Percentiles rank a stretch among this genome's conserved stretches.
Evolutionary conservation across 2,797 vertebrate species (phyloP).

Genomic region (Rhynchotus rufescens): DNA sequence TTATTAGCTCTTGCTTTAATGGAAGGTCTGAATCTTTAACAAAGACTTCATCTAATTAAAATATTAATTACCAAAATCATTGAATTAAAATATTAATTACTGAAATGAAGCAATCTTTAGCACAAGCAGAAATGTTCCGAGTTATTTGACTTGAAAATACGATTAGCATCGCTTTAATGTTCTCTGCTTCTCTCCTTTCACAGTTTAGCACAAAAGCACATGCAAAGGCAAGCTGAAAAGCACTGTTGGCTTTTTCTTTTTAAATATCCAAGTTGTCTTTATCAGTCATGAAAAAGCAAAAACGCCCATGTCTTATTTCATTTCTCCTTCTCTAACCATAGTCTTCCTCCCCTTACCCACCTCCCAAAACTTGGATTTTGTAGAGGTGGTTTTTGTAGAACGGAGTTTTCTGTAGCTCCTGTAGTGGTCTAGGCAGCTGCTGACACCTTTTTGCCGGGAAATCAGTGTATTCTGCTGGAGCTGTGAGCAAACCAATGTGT

Average conservation of each 20-base stretch:
- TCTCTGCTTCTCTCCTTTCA: background rate
- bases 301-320: background rate
- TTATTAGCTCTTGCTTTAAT: slow-evolving; percentile 6
- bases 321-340: background rate
- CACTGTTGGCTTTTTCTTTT: background rate
- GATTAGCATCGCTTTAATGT: background rate
- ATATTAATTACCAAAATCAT: background rate
- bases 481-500: background rate
- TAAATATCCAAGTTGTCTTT: background rate
- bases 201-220: background rate
- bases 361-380: background rate
- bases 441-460: background rate
- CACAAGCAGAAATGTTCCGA: slow-evolving; percentile 24
- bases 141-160: background rate
- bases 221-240: background rate
- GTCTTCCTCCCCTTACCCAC: too few species aligned
- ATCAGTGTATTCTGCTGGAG: background rate
- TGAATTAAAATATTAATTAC: slow-evolving; percentile 48
- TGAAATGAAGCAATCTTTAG: slow-evolving; percentile 7
- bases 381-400: background rate
- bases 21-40: slow-evolving; percentile 6
- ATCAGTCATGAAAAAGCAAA: background rate
- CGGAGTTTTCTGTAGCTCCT: background rate
- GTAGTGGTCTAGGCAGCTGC: background rate
- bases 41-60: slow-evolving; percentile 38